Conservation (phyloP, 2,113 vertebrate species). For the Sorex fumeus region DNA sequence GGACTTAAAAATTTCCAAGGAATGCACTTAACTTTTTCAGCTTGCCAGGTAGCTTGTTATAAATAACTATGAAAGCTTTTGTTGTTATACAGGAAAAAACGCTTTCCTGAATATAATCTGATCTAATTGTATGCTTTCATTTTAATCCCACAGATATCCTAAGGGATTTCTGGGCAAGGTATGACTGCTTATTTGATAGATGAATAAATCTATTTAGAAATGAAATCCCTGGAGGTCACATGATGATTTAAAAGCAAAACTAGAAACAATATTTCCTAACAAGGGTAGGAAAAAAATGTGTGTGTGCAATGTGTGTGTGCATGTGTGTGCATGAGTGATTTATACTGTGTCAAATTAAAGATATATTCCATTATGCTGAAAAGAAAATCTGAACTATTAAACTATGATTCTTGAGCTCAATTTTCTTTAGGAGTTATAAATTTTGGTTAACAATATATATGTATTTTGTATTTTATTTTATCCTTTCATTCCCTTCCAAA, state of each 20-base stretch:
- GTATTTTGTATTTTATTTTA: slow-evolving; percentile 12
- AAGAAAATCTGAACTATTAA: neutral
- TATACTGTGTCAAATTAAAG: neutral
- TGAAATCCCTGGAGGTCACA: slow-evolving; percentile 27
- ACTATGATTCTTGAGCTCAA: neutral
- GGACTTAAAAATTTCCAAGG: neutral
- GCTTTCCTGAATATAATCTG: slow-evolving; percentile 1
- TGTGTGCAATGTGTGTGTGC: no score
- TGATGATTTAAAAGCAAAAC: neutral
- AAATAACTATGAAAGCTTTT: slow-evolving; percentile 38
- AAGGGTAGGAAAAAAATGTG: neutral
- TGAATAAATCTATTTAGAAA: slow-evolving; percentile 42
- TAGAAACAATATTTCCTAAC: slow-evolving; percentile 33
- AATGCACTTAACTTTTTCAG: neutral
- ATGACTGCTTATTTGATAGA: neutral
- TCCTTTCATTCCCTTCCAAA: slow-evolving; percentile 40
- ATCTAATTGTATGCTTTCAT: slow-evolving; percentile 45
- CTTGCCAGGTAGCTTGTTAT: neutral
- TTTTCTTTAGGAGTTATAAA: slow-evolving; percentile 12
- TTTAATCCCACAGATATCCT: slow-evolving; percentile 47
- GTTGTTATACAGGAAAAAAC: slow-evolving; percentile 53
- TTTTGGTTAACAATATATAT: neutral
- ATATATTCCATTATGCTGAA: neutral
- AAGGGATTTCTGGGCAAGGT: neutral
- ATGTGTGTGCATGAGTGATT: neutral